These are phyloP conservation scores for Pseudonaja textilis DNA, from an alignment of 2,113 vertebrate species.

Conservation along the genomic window DNA sequence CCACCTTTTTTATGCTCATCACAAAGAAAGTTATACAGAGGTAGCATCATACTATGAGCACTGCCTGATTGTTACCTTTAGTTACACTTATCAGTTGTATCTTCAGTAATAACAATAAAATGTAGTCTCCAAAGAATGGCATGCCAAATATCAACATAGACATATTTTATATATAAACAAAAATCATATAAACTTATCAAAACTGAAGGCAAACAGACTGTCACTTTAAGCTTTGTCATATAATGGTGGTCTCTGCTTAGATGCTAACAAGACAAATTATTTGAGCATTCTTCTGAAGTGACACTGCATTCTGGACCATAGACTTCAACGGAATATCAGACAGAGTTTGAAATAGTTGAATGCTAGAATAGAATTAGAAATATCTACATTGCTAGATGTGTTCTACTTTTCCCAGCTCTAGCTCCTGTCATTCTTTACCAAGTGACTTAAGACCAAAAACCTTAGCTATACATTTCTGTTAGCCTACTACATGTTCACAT, in stretches of 20 bases:
- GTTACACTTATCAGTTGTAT: neutral
- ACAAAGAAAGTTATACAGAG: neutral
- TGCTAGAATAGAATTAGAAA: neutral
- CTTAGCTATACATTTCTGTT: neutral
- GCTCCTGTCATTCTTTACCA: neutral
- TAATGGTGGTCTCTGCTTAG: conserved; percentile 13
- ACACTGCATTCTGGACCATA: neutral
- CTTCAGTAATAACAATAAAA: neutral
- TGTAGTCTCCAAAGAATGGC: neutral
- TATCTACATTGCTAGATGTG: neutral
- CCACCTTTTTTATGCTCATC: neutral
- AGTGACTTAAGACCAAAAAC: neutral
- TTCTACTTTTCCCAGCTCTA: neutral
- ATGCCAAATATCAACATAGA: neutral
- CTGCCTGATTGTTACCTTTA: neutral
- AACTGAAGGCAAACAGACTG: conserved; percentile 14
- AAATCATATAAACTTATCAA: neutral
- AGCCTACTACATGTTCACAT: neutral
- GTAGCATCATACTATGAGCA: neutral
- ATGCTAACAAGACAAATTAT: conserved; percentile 9
- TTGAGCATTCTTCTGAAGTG: neutral
- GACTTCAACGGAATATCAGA: neutral
- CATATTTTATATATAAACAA: neutral
- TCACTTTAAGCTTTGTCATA: neutral
- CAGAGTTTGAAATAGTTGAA: neutral